Evolutionary conservation across 92 coral and sea anemone genomes (phyloP), one percentile per base, ranked within the genome.

Genomic region (Epizoanthus scotinus): DNA sequence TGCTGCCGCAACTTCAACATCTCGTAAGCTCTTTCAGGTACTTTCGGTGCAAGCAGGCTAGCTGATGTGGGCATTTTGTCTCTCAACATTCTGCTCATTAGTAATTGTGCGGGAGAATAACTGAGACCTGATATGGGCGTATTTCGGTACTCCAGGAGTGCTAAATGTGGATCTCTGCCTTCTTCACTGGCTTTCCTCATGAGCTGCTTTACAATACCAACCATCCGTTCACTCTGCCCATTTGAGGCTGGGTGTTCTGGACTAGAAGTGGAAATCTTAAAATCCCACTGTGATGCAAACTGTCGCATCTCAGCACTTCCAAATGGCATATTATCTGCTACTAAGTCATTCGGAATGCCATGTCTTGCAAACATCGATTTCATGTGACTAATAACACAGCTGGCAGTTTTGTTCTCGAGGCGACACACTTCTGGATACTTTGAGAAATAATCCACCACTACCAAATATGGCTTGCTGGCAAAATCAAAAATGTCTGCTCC

Each of bases 41-140:
- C 77, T 38, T 79, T 79, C 22, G 84, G 78, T 52, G 55, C 40
- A 52, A 81, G 84, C 12, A 81, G 77, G 40, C 67, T 60, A 29
- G 77, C 77, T 36, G 38, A 42, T 71, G 77, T 71, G 36, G 86
- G 86, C 50, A 74, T 61, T 64, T 72, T 88, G 60, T 68, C 82
- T 70, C 65, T 78, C 38, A 88, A 27, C 85, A 73, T 63, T 80
- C 88, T 42, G 71, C 84, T 81, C 86, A 84, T 61, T 18, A 83
- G 71, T 28, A 87, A 66, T 50, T 84, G 85, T 12, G 85, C 82
- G 27, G 88, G 91, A 8, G 85, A 87, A 42, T 84, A 71, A 73
- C 67, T 62, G 20, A 77, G 62, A 54, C 79, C 87, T 62, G 86
- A 19, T 55, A 82, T 54, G 17, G 77, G 84, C 44, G 85, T 84